Base-by-base conservation (phyloP, 2,113 vertebrate genomes). In the Ivindomyrus marchei region DNA sequence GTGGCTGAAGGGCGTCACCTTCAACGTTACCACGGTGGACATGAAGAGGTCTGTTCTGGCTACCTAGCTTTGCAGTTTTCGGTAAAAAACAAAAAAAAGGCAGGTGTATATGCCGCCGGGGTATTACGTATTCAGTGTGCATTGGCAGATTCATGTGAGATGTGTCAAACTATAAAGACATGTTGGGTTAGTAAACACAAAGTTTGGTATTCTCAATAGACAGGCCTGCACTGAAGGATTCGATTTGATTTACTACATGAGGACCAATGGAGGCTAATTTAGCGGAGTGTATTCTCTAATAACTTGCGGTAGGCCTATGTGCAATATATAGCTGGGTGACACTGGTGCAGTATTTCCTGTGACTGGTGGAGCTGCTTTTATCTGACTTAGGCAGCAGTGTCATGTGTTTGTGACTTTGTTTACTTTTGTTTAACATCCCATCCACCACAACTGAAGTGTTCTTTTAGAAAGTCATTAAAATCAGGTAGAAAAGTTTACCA, bases 11-110 rank as follows among this genome's bases (percentile, higher is more conserved):
- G 97, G 97, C 89, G 97, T 98, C 85, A 97, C 96, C 21, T 98
- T 98, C 89, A 97, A 98, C 1, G 97, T 98, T 11, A 98, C 97
- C 93, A 98, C 97, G 0, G 97, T 98, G 87, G 97, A 98, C 91
- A 97, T 97, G 96, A 98, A 96, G 93, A 97, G 97, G 97, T 98
- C 91, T 56, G 92, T 89, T 74, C 27, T 36, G 70, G 13, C n/a
- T 77, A 39, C 15, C 70, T 39, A 17, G 70, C 13, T 39, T 39
- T 39, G 11, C 31, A 39, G 70, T 39, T 31, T 17, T 77, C 13
- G 8, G n/a, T 77, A 70, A 5, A 5, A 77, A 74, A 2, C 36
- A 15, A 13, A 31, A 27, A 74, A 77, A 39, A 11, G 62, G 52
- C 62, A n/a, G 58, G 24, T n/a, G n/a, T 66, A 66, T 66, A 27